A percentile compares a stretch with the other conserved stretches of the same genome.
Conservation (phyloP, 2,888 invertebrate species). For the Leucania comma region DNA sequence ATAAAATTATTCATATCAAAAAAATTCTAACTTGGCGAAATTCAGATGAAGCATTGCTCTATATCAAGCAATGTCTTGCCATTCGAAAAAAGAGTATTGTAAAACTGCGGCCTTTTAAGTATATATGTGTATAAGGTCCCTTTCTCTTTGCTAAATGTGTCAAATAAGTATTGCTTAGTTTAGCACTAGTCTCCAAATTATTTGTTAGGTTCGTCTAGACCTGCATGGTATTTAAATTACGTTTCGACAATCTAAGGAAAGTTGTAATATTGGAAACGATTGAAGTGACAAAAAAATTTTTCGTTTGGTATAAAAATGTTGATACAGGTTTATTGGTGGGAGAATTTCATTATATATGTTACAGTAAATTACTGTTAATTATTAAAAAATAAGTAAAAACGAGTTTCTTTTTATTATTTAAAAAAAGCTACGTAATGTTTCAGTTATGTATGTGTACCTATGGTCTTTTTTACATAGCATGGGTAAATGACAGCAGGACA, state of each 20-base stretch:
- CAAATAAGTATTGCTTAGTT: conserved; percentile 7
- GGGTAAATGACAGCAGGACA: no score
- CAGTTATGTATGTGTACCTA: no score
- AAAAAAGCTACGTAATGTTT: no score
- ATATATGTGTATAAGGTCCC: neutral
- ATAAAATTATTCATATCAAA: conserved; percentile 30
- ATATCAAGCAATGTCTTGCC: neutral
- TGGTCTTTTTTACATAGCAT: no score
- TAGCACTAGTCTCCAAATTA: neutral
- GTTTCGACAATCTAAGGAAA: neutral
- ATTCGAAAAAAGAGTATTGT: conserved; percentile 13
- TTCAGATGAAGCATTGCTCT: neutral
- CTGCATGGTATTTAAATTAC: neutral
- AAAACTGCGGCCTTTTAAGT: conserved; percentile 7
- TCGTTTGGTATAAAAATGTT: neutral
- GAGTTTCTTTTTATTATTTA: no score
- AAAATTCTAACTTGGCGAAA: neutral
- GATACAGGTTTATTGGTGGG: neutral
- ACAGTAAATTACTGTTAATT: no score
- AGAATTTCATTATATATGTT: no score
- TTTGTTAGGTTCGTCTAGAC: neutral
- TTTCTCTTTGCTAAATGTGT: neutral
- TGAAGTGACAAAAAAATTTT: neutral
- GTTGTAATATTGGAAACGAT: neutral
- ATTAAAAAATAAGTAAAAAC: no score